These are phyloP conservation scores for Patella pellucida DNA, from an alignment of 2,888 invertebrate genomes.

Conservation along the genomic window DNA sequence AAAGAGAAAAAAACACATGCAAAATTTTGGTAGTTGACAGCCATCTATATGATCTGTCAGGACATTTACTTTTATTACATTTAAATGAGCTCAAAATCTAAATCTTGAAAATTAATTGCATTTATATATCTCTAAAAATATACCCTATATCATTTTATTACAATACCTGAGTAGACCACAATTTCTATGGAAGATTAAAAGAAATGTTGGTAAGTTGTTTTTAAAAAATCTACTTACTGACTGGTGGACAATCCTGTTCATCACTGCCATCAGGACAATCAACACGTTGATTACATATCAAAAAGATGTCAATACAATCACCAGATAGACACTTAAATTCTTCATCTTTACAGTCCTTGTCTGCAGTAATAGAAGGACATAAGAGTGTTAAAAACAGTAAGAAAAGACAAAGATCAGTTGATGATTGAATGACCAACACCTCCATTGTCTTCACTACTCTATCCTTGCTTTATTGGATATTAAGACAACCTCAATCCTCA, in stretches of 20 bases:
- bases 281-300: slow-evolving; percentile 66
- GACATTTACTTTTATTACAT: too few relatives aligned
- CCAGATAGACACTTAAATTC: slow-evolving; percentile 53
- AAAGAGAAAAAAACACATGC: too few relatives aligned
- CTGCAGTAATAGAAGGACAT: slow-evolving; percentile 12
- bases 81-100: too few relatives aligned
- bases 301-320: slow-evolving; percentile 46
- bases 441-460: not conserved
- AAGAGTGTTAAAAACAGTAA: not conserved
- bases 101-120: too few relatives aligned
- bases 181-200: not conserved
- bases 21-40: too few relatives aligned
- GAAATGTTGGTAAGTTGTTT: not conserved
- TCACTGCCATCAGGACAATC: slow-evolving; percentile 83
- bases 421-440: not conserved
- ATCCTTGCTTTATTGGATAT: too few relatives aligned
- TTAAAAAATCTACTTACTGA: slow-evolving; percentile 14
- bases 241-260: slow-evolving; percentile 81
- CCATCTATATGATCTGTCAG: too few relatives aligned
- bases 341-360: slow-evolving; percentile 36
- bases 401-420: not conserved
- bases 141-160: too few relatives aligned
- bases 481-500: too few relatives aligned
- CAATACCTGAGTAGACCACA: too few relatives aligned
- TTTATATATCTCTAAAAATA: too few relatives aligned